Evolutionary conservation across 2,888 invertebrate genomes (phyloP), one percentile per base, ranked within the genome.

Genomic region (Xanthorhoe designata): DNA sequence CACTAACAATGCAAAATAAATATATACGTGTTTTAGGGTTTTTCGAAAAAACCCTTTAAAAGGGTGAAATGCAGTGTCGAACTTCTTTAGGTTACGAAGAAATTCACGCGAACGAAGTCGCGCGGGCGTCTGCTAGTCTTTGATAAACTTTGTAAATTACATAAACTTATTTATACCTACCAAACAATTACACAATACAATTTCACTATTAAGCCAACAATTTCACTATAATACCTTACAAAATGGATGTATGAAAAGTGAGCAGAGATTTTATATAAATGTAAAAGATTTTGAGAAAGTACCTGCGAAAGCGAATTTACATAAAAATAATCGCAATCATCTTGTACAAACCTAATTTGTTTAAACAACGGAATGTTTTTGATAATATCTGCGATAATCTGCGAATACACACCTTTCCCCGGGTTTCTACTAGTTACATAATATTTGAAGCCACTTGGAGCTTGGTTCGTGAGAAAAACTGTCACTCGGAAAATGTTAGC

Each of bases 331-430:
- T 69, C 52, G 53, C 64, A 62, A 66, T 64, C 56, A 70, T 60
- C 53, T 65, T 50, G 58, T 17, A 55, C 35, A 9, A 8, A 58
- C 19, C 49, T 64, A 68, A 66, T 68, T 70, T 59, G 60, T 68
- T 69, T 64, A 59, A 54, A 65, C 61, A 52, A 66, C 61, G 55
- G 64, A 53, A 24, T 69, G 17, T 55, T 66, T 66, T 69, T 64
- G 59, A 70, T 59, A 38, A 35, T 35, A 58, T 59, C 58, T 62
- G 49, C 52, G 55, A 56, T 59, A 51, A 13, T 8, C 17, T 75
- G 75, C 76, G 76, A 81, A 82, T 32, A 74, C 79, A 83, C 85
- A 82, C 87, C 83, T 89, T 89, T 90, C 87, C 84, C 85, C 82
- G 78, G 69, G 75, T 81, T 47, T 47, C 47, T 47, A 47, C 47